These are phyloP conservation scores for Hydrotaea cyrtoneurina DNA, from an alignment of 2,888 invertebrate species.

Conservation along the genomic window DNA sequence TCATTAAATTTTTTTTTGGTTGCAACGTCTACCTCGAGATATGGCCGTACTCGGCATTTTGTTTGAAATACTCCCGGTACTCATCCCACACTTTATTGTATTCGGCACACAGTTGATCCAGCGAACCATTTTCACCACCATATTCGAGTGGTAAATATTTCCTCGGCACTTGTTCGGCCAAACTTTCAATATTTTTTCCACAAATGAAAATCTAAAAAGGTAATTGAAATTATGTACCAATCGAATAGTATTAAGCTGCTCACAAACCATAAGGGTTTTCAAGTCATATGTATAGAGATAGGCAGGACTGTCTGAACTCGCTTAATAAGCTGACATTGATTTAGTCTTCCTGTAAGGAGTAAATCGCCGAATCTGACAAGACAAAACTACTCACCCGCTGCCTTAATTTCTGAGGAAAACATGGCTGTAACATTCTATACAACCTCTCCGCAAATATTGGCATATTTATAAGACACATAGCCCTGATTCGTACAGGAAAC, in stretches of 20 bases:
- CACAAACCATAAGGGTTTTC: no score
- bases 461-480: conserved; percentile 84
- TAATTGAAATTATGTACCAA: no score
- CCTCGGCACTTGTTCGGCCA: conserved; percentile 83
- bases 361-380: no score
- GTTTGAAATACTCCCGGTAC: conserved; percentile 73
- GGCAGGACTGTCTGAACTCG: no score
- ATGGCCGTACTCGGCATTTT: conserved; percentile 42
- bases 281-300: no score
- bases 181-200: conserved; percentile 71
- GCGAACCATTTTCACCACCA: conserved; percentile 84
- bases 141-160: conserved; percentile 84
- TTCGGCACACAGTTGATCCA: conserved; percentile 72
- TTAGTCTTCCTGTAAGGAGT: no score
- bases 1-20: no score
- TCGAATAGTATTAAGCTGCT: no score
- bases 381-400: conserved; percentile 82
- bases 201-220: no score
- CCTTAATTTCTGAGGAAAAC: conserved; percentile 83
- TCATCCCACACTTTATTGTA: conserved; percentile 70
- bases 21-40: no score
- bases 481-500: conserved; percentile 83
- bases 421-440: conserved; percentile 82
- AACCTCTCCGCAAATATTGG: conserved; percentile 83
- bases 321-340: no score